Base-by-base conservation (phyloP, 2,113 vertebrate species). In the Otocyon megalotis region DNA sequence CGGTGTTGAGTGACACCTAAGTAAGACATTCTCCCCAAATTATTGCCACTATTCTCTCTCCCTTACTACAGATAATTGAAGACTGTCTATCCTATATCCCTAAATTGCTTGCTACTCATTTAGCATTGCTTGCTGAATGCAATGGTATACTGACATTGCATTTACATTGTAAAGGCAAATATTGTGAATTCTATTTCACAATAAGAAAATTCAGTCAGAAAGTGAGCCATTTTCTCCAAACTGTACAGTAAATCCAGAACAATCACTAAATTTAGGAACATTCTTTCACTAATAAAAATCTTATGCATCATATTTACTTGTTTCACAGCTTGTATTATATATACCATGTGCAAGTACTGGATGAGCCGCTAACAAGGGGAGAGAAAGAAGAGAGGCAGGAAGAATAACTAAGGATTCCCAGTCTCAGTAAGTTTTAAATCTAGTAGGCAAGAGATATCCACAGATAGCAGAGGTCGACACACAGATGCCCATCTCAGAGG, bases 311-410 rank as follows among this genome's bases (percentile, higher is more conserved):
- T 3, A 60, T 30, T 56, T 65, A 58, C 32, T 62, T 79, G 62
- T 87, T 84, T 43, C 67, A 87, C 32, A 65, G 26, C 26, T 58
- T 97, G 85, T 74, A 8, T 13, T 71, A 4, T 80, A 80, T 19
- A 63, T 58, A n/a, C 28, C 54, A 19, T 3, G 4, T 30, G 9
- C 8, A 65, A 92, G 72, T 67, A 48, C 77, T 16, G 9, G 19
- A 10, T 72, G 20, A 88, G 17, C 76, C 37, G 28, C 35, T 58
- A 30, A 11, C 16, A 67, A 88, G 24, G 14, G 32, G 50, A 37
- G 50, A 26, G 2, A 71, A 48, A 48, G 3, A 37, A 17, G 12
- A 32, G 5, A 32, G 14, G 11, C 5, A 15, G 82, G 22, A 80
- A 77, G 8, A 88, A 62, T 35, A 76, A 67, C 8, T 72, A 71